These are phyloP conservation scores for mouse (Mus musculus) DNA, from an alignment of 2,113 vertebrate genomes.

Conservation along the genomic window GRCm39 chr9:29920001-29920500, in stretches of 20 bases:
- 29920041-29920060: background rate
- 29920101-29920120: background rate
- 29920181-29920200: background rate
- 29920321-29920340: conserved; percentile 1
- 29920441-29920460: background rate
- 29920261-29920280: background rate
- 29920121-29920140: background rate
- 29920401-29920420: background rate
- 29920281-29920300: background rate
- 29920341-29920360: background rate
- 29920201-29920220: background rate
- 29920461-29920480: background rate
- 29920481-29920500: background rate
- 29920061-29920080: background rate
- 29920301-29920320: background rate
- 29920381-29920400: background rate
- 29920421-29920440: background rate
- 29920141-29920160: fast-evolving
- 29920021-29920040: background rate
- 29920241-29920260: background rate
- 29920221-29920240: background rate
- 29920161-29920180: background rate
- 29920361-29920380: background rate
- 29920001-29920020: background rate
- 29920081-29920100: background rate